These are phyloP conservation scores for Hemicrepidius hirtus DNA, from an alignment of 2,888 invertebrate species.

Conservation along the genomic window DNA sequence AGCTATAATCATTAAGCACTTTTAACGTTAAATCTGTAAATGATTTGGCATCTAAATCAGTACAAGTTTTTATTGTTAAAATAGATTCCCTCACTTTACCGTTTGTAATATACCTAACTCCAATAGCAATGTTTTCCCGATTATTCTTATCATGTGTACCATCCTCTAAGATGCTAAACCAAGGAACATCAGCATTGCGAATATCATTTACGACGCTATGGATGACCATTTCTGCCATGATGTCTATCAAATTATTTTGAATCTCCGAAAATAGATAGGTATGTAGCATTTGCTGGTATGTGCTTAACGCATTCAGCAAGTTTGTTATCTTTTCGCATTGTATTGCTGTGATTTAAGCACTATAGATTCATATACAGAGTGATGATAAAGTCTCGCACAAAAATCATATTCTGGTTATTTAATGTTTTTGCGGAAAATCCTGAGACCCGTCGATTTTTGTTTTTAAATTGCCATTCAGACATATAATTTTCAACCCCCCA, in stretches of 20 bases:
- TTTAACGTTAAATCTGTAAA: constrained; percentile 39
- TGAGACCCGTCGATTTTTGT: too few relatives aligned
- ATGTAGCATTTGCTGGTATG: constrained; percentile 34
- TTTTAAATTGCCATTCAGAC: too few relatives aligned
- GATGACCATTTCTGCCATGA: not conserved
- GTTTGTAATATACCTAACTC: constrained; percentile 16
- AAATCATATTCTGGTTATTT: too few relatives aligned
- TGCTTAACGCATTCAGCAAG: not conserved
- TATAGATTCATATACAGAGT: too few relatives aligned
- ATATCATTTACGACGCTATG: constrained; percentile 35
- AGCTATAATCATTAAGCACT: constrained; percentile 33
- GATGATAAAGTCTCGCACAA: too few relatives aligned
- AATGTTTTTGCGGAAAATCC: too few relatives aligned
- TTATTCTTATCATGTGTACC: constrained; percentile 40
- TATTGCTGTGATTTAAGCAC: too few relatives aligned
- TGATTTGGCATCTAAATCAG: constrained; percentile 36
- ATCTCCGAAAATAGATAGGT: constrained; percentile 38
- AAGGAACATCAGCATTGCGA: constrained; percentile 31
- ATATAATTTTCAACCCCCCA: too few relatives aligned
- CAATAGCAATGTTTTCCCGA: constrained; percentile 36
- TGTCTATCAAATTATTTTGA: constrained; percentile 39
- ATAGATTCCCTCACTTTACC: constrained; percentile 31
- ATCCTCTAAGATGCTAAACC: constrained; percentile 37
- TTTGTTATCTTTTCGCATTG: not conserved
- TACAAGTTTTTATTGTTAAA: constrained; percentile 22